phyloP scores from a whole-genome alignment of 1,140 invertebrate genomes.

The Apis dorsata region DNA sequence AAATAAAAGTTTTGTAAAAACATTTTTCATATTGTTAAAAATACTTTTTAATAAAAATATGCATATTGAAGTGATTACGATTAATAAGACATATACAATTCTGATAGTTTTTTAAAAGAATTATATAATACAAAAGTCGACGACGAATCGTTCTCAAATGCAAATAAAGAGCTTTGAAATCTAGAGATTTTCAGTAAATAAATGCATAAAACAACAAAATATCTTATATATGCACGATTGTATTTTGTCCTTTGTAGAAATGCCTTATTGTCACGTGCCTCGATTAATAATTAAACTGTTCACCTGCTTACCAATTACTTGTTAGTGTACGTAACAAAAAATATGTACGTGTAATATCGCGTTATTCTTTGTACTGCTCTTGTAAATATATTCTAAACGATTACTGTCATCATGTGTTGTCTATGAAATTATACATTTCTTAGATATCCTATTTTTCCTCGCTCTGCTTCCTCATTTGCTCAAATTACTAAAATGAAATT shows the following conservation, averaged over 20 bases:
- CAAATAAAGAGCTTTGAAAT: background rate
- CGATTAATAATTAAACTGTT: constrained; percentile 74
- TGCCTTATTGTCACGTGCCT: constrained; percentile 76
- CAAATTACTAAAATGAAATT: too few relatives aligned
- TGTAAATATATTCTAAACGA: constrained; percentile 76
- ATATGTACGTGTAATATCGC: constrained; percentile 73
- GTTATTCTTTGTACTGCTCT: constrained; percentile 75
- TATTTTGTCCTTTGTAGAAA: constrained; percentile 72
- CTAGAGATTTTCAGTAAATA: background rate
- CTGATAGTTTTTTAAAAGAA: background rate
- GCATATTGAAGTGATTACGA: too few relatives aligned
- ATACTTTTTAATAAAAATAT: background rate
- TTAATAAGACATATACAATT: background rate
- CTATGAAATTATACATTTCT: constrained; percentile 8
- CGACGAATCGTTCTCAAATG: background rate
- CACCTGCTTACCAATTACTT: constrained; percentile 70
- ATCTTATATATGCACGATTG: constrained; percentile 64
- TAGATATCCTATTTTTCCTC: background rate
- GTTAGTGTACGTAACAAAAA: constrained; percentile 69
- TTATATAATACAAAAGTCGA: background rate
- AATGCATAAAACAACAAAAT: background rate
- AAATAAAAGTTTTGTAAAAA: background rate
- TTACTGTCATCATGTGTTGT: constrained; percentile 67
- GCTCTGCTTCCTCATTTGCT: background rate
- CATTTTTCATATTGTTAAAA: background rate